Conservation (phyloP, 2,888 invertebrate genomes). For the Leucophenga maculata region DNA sequence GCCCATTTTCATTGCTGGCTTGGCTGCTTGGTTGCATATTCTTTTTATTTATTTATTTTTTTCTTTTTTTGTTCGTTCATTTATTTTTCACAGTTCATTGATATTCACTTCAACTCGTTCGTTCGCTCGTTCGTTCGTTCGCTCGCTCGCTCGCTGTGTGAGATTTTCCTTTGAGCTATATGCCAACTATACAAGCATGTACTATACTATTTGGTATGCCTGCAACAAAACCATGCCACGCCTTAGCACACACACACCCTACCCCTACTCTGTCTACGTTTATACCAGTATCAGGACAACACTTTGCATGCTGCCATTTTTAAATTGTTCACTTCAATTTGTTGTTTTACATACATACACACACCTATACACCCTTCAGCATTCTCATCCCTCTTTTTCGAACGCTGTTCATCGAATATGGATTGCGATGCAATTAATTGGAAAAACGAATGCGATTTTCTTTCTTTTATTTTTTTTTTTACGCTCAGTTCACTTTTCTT, state of each 20-base stretch:
- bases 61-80: neutral
- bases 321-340: conserved; percentile 1
- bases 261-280: too few relatives aligned
- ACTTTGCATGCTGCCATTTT: conserved; percentile 10
- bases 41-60: neutral
- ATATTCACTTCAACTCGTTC: conserved; percentile 11
- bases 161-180: too few relatives aligned
- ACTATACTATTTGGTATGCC: too few relatives aligned
- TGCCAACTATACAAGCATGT: too few relatives aligned
- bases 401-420: conserved; percentile 35
- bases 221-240: neutral
- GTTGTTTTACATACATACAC: neutral
- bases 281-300: neutral
- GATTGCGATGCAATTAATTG: conserved; percentile 48
- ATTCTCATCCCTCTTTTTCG: conserved; percentile 19
- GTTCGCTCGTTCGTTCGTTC: too few relatives aligned
- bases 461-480: conserved; percentile 3
- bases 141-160: neutral
- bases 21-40: neutral
- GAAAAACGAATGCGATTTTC: conserved; percentile 46
- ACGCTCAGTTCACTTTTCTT: neutral
- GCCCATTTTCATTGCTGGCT: conserved; percentile 1
- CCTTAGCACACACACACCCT: too few relatives aligned
- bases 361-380: neutral
- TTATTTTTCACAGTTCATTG: conserved; percentile 17